These are phyloP conservation scores for Malthinus flaveolus DNA, from an alignment of 2,888 invertebrate genomes.

Conservation along the genomic window DNA sequence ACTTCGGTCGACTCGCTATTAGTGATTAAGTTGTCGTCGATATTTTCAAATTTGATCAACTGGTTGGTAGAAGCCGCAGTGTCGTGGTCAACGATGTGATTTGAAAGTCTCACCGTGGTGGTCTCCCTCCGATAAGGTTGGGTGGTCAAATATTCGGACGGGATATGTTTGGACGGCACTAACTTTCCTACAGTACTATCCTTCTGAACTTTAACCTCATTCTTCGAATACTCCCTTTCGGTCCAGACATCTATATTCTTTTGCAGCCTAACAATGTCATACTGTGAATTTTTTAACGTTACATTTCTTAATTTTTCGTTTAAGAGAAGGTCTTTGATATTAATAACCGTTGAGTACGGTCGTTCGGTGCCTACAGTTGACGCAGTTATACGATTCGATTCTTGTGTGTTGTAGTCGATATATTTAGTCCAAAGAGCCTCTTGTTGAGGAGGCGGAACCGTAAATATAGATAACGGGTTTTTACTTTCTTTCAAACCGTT, in stretches of 20 bases:
- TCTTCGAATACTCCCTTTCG: conserved; percentile 69
- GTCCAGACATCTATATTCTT: conserved; percentile 88
- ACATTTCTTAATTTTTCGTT: conserved; percentile 37
- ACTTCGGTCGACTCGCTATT: conserved; percentile 3
- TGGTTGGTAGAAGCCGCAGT: conserved; percentile 41
- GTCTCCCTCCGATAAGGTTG: conserved; percentile 47
- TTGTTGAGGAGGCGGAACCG: conserved; percentile 42
- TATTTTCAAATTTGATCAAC: conserved; percentile 35
- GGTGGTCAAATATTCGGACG: conserved; percentile 74
- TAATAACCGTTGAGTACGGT: conserved; percentile 48
- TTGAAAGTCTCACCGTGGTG: conserved; percentile 26
- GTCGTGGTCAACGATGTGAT: conserved; percentile 39
- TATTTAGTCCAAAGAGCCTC: conserved; percentile 48
- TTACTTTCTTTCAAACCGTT: conserved; percentile 9
- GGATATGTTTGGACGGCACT: conserved; percentile 73
- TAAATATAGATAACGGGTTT: conserved; percentile 40
- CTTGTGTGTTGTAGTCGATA: conserved; percentile 59
- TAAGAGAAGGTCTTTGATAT: conserved; percentile 58
- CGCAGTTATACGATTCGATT: conserved; percentile 54
- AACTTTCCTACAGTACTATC: conserved; percentile 59
- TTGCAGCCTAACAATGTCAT: conserved; percentile 75
- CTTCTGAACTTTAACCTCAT: conserved; percentile 53
- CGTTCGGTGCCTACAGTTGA: conserved; percentile 47
- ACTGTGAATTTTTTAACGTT: conserved; percentile 58
- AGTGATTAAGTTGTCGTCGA: conserved; percentile 45